Percentiles rank a stretch among this genome's conserved stretches.
Evolutionary conservation across 2,888 invertebrate species (phyloP).

Genomic region (Drosophila fungiperda): DNA sequence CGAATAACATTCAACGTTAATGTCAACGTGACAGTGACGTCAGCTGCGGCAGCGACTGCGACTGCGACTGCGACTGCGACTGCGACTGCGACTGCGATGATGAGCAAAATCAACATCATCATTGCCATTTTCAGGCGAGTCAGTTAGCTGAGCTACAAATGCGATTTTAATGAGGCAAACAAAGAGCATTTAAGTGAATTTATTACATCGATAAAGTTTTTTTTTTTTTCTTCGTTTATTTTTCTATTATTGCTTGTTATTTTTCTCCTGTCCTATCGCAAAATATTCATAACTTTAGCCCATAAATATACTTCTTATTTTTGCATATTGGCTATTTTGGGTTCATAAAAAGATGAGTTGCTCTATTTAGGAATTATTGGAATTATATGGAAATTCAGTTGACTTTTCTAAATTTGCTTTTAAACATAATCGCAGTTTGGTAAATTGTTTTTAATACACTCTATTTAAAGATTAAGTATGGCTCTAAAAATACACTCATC

Average conservation of each 20-base stretch:
- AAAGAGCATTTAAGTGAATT: slow-evolving; percentile 76
- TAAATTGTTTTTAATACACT: background rate
- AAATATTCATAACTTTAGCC: slow-evolving; percentile 2
- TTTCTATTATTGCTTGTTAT: slow-evolving; percentile 1
- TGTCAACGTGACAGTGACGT: slow-evolving; percentile 52
- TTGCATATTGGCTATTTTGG: background rate
- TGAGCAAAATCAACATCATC: slow-evolving; percentile 35
- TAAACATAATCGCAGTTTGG: background rate
- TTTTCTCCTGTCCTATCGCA: background rate
- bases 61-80: slow-evolving; percentile 12
- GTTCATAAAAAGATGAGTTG: background rate
- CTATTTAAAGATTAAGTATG: background rate
- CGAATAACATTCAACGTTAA: slow-evolving; percentile 79
- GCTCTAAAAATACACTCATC: background rate
- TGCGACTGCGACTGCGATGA: slow-evolving; percentile 18
- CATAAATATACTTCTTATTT: background rate
- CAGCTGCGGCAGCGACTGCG: slow-evolving; percentile 8
- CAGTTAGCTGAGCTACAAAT: slow-evolving; percentile 63
- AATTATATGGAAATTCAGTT: background rate
- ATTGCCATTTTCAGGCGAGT: slow-evolving; percentile 47
- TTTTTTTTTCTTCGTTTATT: slow-evolving; percentile 8
- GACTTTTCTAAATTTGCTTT: background rate
- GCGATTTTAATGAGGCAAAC: slow-evolving; percentile 79
- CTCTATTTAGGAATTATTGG: background rate
- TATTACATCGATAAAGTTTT: slow-evolving; percentile 62